Evolutionary conservation across 2,888 invertebrate genomes (phyloP).

Genomic region (Rhynchonema sp.): DNA sequence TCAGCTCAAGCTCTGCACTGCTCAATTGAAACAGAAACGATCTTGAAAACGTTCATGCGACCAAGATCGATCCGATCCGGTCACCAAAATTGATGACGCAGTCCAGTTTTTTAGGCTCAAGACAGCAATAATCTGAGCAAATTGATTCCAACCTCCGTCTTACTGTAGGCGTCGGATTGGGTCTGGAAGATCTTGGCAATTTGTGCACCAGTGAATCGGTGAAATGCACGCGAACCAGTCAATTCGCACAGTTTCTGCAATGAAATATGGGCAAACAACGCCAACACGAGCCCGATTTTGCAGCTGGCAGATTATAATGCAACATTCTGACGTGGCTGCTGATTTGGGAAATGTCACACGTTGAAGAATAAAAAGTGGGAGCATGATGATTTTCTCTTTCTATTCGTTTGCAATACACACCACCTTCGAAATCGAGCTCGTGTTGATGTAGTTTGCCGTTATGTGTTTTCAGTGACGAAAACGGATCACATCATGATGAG

Average conservation of each 20-base stretch:
- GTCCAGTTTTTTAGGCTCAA: too few relatives aligned
- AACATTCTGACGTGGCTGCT: too few relatives aligned
- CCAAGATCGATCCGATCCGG: not conserved
- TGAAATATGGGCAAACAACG: not conserved
- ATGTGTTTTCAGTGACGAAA: not conserved
- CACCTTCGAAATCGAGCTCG: too few relatives aligned
- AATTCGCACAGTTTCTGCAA: conserved; percentile 13
- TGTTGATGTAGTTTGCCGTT: too few relatives aligned
- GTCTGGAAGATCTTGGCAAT: conserved; percentile 65
- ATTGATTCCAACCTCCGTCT: conserved; percentile 52
- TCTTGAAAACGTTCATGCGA: not conserved
- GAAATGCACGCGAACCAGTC: conserved; percentile 68
- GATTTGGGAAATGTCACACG: not conserved
- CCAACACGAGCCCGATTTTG: not conserved
- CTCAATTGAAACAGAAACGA: conserved; percentile 2
- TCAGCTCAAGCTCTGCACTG: too few relatives aligned
- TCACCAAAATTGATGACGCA: too few relatives aligned
- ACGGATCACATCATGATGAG: too few relatives aligned
- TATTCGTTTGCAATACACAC: too few relatives aligned
- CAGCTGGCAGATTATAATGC: too few relatives aligned
- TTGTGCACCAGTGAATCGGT: conserved; percentile 78
- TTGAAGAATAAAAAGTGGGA: not conserved
- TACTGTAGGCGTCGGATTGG: conserved; percentile 47
- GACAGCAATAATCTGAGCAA: too few relatives aligned
- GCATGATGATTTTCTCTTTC: not conserved